Percentiles rank a stretch among this genome's conserved stretches.
These are phyloP conservation scores for Paracentrotus lividus DNA, from an alignment of 53 echinoderm and acorn worm genomes.

Conservation along the genomic window DNA sequence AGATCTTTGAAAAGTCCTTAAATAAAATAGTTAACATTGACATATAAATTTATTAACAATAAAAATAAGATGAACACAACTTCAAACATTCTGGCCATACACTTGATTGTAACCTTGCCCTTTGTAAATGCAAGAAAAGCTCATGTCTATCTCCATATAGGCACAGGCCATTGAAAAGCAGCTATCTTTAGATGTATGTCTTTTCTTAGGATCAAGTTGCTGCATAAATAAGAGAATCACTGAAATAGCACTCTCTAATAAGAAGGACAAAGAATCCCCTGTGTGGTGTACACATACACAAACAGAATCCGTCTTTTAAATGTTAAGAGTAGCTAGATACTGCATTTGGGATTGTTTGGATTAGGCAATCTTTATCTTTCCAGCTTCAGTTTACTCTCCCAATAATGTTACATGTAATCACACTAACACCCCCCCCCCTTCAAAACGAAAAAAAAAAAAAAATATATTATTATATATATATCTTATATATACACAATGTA, in stretches of 20 bases:
- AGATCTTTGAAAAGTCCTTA: no score
- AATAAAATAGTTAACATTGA: no score
- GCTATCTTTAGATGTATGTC: conserved; percentile 17
- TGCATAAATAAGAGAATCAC: conserved; percentile 46
- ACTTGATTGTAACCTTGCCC: not conserved
- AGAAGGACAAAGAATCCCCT: conserved; percentile 36
- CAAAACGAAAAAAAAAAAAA: no score
- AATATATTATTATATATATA: no score
- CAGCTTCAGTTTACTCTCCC: no score
- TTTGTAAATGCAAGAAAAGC: not conserved
- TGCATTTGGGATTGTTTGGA: no score
- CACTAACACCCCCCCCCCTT: no score
- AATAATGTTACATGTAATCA: no score
- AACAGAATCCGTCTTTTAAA: not conserved
- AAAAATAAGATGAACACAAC: no score
- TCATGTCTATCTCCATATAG: conserved; percentile 46
- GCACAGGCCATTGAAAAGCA: conserved; percentile 43
- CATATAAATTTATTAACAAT: no score
- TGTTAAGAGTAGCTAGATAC: not conserved
- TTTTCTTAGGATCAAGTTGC: conserved; percentile 28
- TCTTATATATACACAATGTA: no score
- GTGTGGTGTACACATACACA: not conserved
- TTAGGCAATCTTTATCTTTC: no score
- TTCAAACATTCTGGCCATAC: not conserved
- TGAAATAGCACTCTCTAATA: conserved; percentile 14